Evolutionary conservation across 1,140 invertebrate genomes (phyloP), one percentile per base, ranked within the genome.

Genomic region (Papilio machaon): DNA sequence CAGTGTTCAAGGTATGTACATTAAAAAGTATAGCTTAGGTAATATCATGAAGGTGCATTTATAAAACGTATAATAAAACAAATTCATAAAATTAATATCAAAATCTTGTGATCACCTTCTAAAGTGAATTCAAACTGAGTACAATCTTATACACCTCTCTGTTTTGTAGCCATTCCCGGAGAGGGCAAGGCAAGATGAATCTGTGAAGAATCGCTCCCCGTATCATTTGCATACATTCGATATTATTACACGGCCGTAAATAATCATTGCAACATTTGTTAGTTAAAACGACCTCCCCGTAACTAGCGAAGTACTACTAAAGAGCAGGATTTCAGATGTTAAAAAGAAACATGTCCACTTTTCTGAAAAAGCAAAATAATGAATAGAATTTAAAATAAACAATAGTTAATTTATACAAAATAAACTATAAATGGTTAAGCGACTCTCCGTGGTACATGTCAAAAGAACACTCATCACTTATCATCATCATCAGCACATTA

Each of bases 211-310:
- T 90, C 80, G 84, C 85, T 80, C 84, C 78, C 82, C 76, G 80
- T 86, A 84, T 89, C 84, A 87, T 90, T 91, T 91, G 84, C 90
- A 90, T 90, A 86, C 83, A 83, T 85, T 82, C 46, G 83, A 85
- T 85, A 85, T 86, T 88, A 88, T 87, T 85, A 82, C 89, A 83
- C 64, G 49, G 58, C 81, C 82, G 81, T 88, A 87, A 90, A 89
- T 85, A 86, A 85, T 84, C 82, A 67, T 82, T 78, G 82, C 81
- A 83, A 80, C 79, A 76, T 80, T 81, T 84, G 54, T 83, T 84
- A 84, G 73, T 83, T 79, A 82, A 86, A 83, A 85, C 80, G 67
- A 79, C n/a, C 43, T 74, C 46, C 19, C 30, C 35, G 43, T 60
- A 67, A 80, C 15, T 75, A 43, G 47, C 15, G 19, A 47, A 54